phyloP scores from a whole-genome alignment of 2,797 vertebrate genomes.

The Hypotaenidia okinawae region DNA sequence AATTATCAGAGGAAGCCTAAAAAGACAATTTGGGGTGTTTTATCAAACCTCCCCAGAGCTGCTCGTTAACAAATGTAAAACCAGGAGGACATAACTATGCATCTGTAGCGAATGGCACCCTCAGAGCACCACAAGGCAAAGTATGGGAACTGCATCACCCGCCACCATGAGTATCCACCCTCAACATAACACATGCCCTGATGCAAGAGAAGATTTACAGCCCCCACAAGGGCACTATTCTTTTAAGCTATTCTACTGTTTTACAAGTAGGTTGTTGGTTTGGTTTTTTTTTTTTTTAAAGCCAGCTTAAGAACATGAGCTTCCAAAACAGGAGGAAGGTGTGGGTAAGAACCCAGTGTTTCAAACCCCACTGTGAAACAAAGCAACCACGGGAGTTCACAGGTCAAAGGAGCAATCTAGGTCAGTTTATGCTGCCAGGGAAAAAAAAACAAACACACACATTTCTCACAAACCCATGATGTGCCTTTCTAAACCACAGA shows the following conservation, averaged over 20 bases:
- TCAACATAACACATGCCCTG: neutral
- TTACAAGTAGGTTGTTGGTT: neutral
- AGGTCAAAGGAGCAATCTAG: neutral
- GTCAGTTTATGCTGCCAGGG: neutral
- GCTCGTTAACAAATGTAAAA: neutral
- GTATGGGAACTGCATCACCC: neutral
- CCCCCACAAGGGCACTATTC: neutral
- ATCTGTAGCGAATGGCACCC: neutral
- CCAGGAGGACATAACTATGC: neutral
- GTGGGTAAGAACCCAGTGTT: neutral
- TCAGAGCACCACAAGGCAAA: neutral
- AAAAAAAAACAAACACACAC: neutral
- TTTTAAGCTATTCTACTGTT: neutral
- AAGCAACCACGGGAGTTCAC: neutral
- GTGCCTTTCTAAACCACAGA: neutral
- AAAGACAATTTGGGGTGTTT: neutral
- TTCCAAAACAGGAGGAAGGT: neutral
- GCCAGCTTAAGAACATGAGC: neutral
- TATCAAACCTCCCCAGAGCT: no score
- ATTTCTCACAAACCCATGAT: neutral
- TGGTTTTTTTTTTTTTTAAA: neutral
- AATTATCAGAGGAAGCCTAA: neutral
- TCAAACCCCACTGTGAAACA: neutral
- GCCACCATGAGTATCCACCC: neutral
- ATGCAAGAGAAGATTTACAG: neutral